phyloP scores from a whole-genome alignment of 2,113 vertebrate genomes.

The Petrocephalus zakoni region DNA sequence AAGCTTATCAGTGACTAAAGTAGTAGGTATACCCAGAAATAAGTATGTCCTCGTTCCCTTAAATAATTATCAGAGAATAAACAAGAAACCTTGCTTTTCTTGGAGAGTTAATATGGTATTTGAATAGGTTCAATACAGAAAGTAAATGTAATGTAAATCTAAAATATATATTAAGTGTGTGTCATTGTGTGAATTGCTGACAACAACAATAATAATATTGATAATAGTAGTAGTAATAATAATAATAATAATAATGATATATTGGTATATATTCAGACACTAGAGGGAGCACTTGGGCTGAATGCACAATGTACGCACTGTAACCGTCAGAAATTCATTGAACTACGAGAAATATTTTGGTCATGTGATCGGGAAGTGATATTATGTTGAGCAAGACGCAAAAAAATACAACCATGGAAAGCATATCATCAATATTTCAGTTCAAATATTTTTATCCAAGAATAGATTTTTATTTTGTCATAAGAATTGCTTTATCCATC shows the following conservation, averaged over 20 bases:
- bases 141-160: background rate
- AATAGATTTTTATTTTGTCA: background rate
- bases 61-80: no score
- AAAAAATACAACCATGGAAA: background rate
- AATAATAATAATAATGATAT: background rate
- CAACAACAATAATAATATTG: background rate
- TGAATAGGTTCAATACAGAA: background rate
- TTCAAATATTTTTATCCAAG: background rate
- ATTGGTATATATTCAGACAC: background rate
- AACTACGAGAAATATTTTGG: background rate
- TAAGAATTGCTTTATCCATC: background rate
- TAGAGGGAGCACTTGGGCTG: conserved; percentile 18
- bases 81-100: no score
- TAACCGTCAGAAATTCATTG: background rate
- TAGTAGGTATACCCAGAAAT: no score
- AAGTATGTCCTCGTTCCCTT: no score
- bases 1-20: background rate
- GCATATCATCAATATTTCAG: background rate
- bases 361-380: background rate
- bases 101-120: no score
- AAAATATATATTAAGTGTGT: background rate
- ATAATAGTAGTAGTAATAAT: background rate
- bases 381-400: background rate
- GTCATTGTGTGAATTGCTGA: background rate
- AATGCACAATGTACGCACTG: background rate